phyloP scores from a whole-genome alignment of 2,113 vertebrate species.

The Daphoenositta chrysoptera region DNA sequence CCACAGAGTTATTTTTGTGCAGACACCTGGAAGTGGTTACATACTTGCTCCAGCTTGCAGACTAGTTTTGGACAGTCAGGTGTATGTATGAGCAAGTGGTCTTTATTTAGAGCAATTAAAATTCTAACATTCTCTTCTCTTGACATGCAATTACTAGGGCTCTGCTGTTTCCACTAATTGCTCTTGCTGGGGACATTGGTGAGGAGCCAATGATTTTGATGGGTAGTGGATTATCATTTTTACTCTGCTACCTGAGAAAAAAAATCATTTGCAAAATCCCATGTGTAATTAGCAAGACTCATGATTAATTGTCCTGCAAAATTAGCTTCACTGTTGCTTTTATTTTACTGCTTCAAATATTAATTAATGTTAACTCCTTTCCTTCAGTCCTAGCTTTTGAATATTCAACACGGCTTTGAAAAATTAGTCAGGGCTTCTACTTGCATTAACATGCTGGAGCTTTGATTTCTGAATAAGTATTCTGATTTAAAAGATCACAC shows the following conservation, averaged over 20 bases:
- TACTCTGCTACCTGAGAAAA: conserved; percentile 90
- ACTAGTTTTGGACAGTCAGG: conserved; percentile 82
- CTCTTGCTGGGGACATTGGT: conserved; percentile 95
- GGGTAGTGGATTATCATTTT: conserved; percentile 92
- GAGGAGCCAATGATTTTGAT: conserved; percentile 95
- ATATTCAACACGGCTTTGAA: conserved; percentile 94
- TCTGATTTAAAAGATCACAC: conserved; percentile 85
- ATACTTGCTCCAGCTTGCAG: conserved; percentile 75
- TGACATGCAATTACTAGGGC: conserved; percentile 91
- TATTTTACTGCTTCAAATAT: conserved; percentile 99
- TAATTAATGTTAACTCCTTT: conserved; percentile 99
- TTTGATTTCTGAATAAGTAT: conserved; percentile 88
- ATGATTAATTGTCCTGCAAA: conserved; percentile 99
- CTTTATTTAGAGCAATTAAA: conserved; percentile 93
- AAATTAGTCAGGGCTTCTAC: conserved; percentile 84
- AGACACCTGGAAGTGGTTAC: conserved; percentile 85
- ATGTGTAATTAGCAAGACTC: conserved; percentile 97
- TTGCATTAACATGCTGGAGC: conserved; percentile 81
- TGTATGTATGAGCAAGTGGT: conserved; percentile 84
- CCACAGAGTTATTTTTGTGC: conserved; percentile 83
- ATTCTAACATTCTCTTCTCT: conserved; percentile 89
- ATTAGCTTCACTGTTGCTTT: conserved; percentile 99
- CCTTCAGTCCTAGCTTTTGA: conserved; percentile 89
- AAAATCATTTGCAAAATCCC: conserved; percentile 99
- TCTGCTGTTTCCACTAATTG: conserved; percentile 94